Evolutionary conservation across 2,797 vertebrate genomes (phyloP), one percentile per base, ranked within the genome.

Genomic region (Rhyacichthys aspro): DNA sequence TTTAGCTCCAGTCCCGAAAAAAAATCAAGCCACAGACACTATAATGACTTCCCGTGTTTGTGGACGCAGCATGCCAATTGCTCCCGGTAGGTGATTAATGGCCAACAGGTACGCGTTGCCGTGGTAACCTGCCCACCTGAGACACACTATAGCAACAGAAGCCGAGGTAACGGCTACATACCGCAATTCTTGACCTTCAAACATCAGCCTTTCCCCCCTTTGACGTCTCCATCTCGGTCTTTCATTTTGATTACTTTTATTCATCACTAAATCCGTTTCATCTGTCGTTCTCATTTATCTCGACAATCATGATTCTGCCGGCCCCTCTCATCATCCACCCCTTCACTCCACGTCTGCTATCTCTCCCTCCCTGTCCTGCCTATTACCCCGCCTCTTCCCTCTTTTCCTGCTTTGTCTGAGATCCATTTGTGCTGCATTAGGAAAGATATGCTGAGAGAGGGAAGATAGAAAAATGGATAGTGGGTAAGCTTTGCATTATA

Each of bases 401-500:
- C 17, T 9, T 63, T 32, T 61, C 48, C 55, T 19, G 53, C 68
- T 67, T 78, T 82, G 62, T 72, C 67, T 42, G 46, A 42, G 72
- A 64, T 74, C 63, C 74, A 73, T 84, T 84, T 79, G 83, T 76
- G 81, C 79, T 76, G 83, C 75, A 73, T 82, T 81, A 74, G 72
- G 59, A 49, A 53, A 76, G 67, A 84, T 80, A 68, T 70, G 74
- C 71, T 10, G 72, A 74, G 65, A 47, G 47, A 68, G 72, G 45
- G 65, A 61, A 55, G 66, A 74, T 56, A 36, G 70, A 70, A 75
- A 74, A 85, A 83, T 81, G 80, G 81, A 81, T 76, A 76, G 71
- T 61, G 72, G 56, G 69, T 72, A 67, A 79, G 82, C 82, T 85
- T 85, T 85, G 86, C 86, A 86, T 89, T 77, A 82, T 78, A 88